phyloP scores from a whole-genome alignment of 2,113 vertebrate species.

The Pipra filicauda region DNA sequence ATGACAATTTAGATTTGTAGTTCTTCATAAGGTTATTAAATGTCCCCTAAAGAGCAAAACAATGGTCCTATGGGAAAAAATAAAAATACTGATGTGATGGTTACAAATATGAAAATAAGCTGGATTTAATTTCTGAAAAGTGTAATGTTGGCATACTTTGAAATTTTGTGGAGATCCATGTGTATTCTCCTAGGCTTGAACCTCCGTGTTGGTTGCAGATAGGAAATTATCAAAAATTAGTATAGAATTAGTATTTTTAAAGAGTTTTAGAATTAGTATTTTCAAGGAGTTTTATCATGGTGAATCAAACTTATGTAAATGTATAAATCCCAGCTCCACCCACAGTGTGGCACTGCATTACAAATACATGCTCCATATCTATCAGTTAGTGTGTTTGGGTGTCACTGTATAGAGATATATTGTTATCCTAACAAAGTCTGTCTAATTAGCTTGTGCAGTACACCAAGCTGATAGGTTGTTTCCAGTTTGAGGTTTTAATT shows the following conservation, averaged over 20 bases:
- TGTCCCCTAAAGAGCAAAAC: neutral
- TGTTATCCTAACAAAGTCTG: neutral
- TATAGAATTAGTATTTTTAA: neutral
- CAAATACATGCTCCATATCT: fast-evolving
- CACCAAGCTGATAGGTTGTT: neutral
- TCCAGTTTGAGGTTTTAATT: neutral
- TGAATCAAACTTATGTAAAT: neutral
- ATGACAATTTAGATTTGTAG: neutral
- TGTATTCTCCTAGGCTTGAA: neutral
- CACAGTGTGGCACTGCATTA: neutral
- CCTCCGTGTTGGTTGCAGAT: neutral
- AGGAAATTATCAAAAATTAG: neutral
- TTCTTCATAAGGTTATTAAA: neutral
- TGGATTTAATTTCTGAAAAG: neutral
- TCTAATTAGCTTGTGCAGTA: neutral
- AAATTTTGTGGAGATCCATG: neutral
- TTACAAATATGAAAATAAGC: neutral
- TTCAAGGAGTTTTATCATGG: neutral
- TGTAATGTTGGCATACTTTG: neutral
- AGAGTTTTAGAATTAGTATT: neutral
- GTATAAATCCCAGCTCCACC: neutral
- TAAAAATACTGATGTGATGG: neutral
- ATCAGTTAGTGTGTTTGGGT: neutral
- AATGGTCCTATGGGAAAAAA: neutral
- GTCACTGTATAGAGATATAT: neutral